These are phyloP conservation scores for Tetramorium bicarinatum DNA, from an alignment of 2,888 invertebrate species.

Conservation along the genomic window DNA sequence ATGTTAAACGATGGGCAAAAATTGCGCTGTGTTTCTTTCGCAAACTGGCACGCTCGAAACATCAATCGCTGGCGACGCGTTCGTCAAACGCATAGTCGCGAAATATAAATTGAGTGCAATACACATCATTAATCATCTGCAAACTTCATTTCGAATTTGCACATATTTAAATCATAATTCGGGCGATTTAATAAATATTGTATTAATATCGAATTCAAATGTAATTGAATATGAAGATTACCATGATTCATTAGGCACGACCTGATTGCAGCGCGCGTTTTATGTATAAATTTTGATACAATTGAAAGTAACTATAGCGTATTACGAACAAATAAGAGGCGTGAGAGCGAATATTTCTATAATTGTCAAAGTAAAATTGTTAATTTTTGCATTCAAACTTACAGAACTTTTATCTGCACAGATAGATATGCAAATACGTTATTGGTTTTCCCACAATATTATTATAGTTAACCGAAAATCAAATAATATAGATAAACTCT, in stretches of 20 bases:
- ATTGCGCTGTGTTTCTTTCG: conserved; percentile 35
- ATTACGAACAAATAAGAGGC: neutral
- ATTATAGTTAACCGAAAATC: neutral
- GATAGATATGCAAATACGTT: neutral
- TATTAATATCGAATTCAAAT: conserved; percentile 20
- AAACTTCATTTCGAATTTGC: conserved; percentile 28
- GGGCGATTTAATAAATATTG: conserved; percentile 37
- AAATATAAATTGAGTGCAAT: conserved; percentile 23
- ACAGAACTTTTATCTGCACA: neutral
- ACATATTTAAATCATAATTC: conserved; percentile 31
- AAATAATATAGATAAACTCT: neutral
- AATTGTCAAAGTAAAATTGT: conserved; percentile 16
- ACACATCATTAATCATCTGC: conserved; percentile 26
- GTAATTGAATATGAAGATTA: conserved; percentile 46
- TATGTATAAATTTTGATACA: conserved; percentile 28
- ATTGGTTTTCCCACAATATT: neutral
- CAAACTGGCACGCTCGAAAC: conserved; percentile 30
- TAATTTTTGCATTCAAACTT: neutral
- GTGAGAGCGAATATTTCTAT: neutral
- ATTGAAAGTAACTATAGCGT: neutral
- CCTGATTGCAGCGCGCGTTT: conserved; percentile 17
- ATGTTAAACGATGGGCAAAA: conserved; percentile 50
- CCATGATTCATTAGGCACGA: conserved; percentile 34
- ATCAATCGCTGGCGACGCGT: neutral
- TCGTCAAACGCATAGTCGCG: neutral